Conservation (phyloP, 1,140 invertebrate species). For the Drosophila ananassae region DNA sequence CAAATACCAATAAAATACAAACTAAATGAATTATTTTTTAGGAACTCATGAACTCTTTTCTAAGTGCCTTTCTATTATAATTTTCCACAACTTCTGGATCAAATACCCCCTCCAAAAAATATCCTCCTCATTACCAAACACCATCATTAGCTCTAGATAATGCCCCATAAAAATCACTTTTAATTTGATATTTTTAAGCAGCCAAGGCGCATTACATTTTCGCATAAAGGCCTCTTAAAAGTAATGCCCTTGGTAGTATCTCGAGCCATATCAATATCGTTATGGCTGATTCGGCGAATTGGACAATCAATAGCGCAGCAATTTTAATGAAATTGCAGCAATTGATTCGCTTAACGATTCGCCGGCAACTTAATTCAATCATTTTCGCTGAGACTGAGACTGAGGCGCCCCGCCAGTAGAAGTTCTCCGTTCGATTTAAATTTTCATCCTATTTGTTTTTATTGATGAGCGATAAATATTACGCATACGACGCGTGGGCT, state of each 20-base stretch:
- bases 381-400: slow-evolving; percentile 4
- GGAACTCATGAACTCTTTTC: too few relatives aligned
- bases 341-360: slow-evolving; percentile 20
- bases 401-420: background rate
- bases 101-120: background rate
- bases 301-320: slow-evolving; percentile 29
- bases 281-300: slow-evolving; percentile 2
- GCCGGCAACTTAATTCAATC: slow-evolving; percentile 31
- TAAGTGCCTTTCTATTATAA: too few relatives aligned
- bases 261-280: background rate
- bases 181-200: slow-evolving; percentile 11
- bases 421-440: slow-evolving; percentile 26
- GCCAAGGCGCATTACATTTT: background rate
- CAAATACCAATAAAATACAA: too few relatives aligned
- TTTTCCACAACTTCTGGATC: too few relatives aligned
- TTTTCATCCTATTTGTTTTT: slow-evolving; percentile 20
- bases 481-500: slow-evolving; percentile 26
- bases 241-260: background rate
- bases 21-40: too few relatives aligned
- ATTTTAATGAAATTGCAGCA: slow-evolving; percentile 32
- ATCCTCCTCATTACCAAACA: background rate
- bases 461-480: slow-evolving; percentile 16
- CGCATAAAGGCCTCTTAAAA: background rate
- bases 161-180: slow-evolving; percentile 22
- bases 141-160: slow-evolving; percentile 6